These are phyloP conservation scores for Epinephelus fuscoguttatus DNA, from an alignment of 2,113 vertebrate genomes.

Conservation along the genomic window DNA sequence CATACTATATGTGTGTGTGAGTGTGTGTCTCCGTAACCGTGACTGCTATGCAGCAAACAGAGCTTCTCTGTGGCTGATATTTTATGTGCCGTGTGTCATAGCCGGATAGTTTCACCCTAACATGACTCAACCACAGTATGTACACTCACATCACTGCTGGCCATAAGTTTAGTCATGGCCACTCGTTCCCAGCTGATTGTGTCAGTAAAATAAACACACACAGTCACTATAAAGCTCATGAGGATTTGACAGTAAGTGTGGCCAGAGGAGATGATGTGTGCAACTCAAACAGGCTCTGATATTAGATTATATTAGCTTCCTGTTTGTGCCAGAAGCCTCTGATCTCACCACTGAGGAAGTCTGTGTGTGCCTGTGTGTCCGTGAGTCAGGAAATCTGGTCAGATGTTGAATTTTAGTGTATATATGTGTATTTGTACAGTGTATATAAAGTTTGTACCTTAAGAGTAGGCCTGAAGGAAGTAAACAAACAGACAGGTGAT, in stretches of 20 bases:
- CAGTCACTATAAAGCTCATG: slow-evolving; percentile 34
- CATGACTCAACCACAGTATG: slow-evolving; percentile 43
- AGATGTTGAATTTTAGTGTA: neutral
- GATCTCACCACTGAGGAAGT: slow-evolving; percentile 50
- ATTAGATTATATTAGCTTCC: slow-evolving; percentile 74
- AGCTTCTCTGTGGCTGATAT: slow-evolving; percentile 50
- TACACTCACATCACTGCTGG: slow-evolving; percentile 33
- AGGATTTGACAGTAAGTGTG: slow-evolving; percentile 55
- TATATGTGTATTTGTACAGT: neutral
- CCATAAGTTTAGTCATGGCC: slow-evolving; percentile 35
- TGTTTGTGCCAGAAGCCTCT: slow-evolving; percentile 65
- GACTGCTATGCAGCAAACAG: slow-evolving; percentile 43
- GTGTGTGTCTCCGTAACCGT: slow-evolving; percentile 70
- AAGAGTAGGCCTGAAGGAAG: neutral
- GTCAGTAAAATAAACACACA: slow-evolving; percentile 65
- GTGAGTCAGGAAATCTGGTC: slow-evolving; percentile 9
- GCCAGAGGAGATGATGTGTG: slow-evolving; percentile 58
- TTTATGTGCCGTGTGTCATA: slow-evolving; percentile 64
- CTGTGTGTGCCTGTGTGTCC: slow-evolving; percentile 8
- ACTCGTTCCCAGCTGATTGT: slow-evolving; percentile 27
- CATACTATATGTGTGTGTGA: neutral
- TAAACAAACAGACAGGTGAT: neutral
- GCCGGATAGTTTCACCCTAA: slow-evolving; percentile 39
- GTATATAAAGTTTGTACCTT: neutral
- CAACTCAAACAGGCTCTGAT: slow-evolving; percentile 48